Evolutionary conservation across 2,797 vertebrate species (phyloP), one percentile per base, ranked within the genome.

Genomic region (Pseudomugil gertrudae): DNA sequence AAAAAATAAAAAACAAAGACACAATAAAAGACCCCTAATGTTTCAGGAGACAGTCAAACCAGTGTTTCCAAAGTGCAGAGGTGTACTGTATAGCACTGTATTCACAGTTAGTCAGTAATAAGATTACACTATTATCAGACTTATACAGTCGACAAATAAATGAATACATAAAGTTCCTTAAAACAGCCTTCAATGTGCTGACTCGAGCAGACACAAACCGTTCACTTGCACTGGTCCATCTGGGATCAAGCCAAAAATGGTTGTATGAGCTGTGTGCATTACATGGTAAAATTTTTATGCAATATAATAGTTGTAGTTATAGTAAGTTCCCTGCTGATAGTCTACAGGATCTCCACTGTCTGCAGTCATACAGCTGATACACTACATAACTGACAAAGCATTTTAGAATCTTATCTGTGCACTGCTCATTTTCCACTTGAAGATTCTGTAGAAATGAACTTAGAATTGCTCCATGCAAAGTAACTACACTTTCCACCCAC

Each of bases 351-450:
- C 92, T 88, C 74, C 69, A 80, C 78, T 83, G 72, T 89, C 76
- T 70, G 79, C 84, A 84, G 69, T 87, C 90, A 86, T 84, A 89
- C 86, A 89, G 84, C 83, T 83, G 83, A 90, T 84, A 88, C 81
- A 91, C 79, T 67, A 84, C 83, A 80, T 73, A 80, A 80, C 81
- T 74, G 71, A 84, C 78, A 64, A 84, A 77, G 83, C 80, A 82
- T 76, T 68, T 78, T 76, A 60, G 65, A 78, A 83, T 92, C 87
- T 91, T 92, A 92, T 93, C 89, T 87, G 54, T 52, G 72, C 80
- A 81, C 77, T 75, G 78, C 87, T 92, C 86, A 94, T 94, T 94
- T 94, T 94, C 84, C 66, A 85, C 91, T 87, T 92, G 91, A 89
- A 65, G 76, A 89, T 84, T 81, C 89, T 84, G 59, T 73, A 90